Evolutionary conservation across 2,888 invertebrate genomes (phyloP).

Genomic region (Colostygia pectinataria): DNA sequence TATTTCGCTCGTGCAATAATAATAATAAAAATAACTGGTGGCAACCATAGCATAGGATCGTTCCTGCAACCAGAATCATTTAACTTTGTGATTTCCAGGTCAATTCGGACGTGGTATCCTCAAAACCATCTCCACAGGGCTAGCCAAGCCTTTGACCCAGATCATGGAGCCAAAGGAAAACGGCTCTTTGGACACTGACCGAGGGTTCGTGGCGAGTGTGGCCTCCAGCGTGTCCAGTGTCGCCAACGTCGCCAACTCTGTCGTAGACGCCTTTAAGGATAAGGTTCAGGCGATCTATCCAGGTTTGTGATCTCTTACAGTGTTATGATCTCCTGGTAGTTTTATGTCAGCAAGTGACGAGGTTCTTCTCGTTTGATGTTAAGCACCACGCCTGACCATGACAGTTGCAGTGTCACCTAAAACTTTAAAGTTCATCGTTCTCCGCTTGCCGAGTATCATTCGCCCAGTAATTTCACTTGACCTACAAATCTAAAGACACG

Average conservation of each 20-base stretch:
- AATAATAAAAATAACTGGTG: too few relatives aligned
- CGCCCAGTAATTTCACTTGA: neutral
- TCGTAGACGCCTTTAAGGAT: conserved; percentile 77
- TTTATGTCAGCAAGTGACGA: too few relatives aligned
- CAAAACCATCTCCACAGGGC: conserved; percentile 66
- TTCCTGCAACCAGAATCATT: too few relatives aligned
- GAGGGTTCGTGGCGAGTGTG: conserved; percentile 75
- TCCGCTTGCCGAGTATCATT: too few relatives aligned
- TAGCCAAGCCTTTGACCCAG: conserved; percentile 79
- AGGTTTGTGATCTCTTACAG: conserved; percentile 55
- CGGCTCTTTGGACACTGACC: conserved; percentile 85
- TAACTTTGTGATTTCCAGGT: conserved; percentile 48
- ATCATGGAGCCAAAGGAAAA: conserved; percentile 80
- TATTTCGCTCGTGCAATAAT: too few relatives aligned
- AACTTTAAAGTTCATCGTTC: too few relatives aligned
- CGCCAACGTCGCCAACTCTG: conserved; percentile 63
- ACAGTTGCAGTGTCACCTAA: too few relatives aligned
- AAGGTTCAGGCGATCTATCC: conserved; percentile 82
- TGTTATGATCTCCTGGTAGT: too few relatives aligned
- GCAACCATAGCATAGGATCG: too few relatives aligned
- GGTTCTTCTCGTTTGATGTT: too few relatives aligned
- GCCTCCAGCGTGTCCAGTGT: conserved; percentile 71
- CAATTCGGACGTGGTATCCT: conserved; percentile 76
- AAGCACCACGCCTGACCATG: too few relatives aligned
- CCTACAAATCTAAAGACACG: too few relatives aligned